Conservation (phyloP, 2,113 vertebrate genomes). For the Phaethon lepturus region DNA sequence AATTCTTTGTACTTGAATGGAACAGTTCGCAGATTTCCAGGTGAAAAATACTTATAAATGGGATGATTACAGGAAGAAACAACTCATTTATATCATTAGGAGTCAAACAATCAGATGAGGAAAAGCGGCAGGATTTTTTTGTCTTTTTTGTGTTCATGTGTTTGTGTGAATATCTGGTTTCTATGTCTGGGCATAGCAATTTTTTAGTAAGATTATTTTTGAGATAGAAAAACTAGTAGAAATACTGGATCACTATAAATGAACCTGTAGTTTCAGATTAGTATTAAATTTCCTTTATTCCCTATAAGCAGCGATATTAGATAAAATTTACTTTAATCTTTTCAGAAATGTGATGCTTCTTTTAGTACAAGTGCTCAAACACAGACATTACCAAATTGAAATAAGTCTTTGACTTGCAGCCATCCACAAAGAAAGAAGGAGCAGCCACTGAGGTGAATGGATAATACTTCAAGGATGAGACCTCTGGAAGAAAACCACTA, state of each 20-base stretch:
- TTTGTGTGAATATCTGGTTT: neutral
- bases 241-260: neutral
- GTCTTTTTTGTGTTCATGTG: neutral
- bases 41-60: neutral
- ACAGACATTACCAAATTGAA: neutral
- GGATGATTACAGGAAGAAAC: neutral
- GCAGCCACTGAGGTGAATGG: neutral
- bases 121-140: neutral
- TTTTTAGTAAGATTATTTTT: constrained; percentile 2
- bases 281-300: neutral
- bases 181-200: neutral
- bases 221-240: neutral
- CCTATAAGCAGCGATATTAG: neutral
- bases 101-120: neutral
- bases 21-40: neutral
- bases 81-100: neutral
- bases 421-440: neutral
- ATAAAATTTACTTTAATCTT: neutral
- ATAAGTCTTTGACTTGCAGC: neutral
- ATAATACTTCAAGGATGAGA: neutral
- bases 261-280: neutral
- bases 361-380: neutral
- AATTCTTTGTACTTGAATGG: neutral
- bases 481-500: neutral
- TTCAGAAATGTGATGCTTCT: neutral